Evolutionary conservation across 2,797 vertebrate species (phyloP).

Genomic region (Sebastolobus alascanus): DNA sequence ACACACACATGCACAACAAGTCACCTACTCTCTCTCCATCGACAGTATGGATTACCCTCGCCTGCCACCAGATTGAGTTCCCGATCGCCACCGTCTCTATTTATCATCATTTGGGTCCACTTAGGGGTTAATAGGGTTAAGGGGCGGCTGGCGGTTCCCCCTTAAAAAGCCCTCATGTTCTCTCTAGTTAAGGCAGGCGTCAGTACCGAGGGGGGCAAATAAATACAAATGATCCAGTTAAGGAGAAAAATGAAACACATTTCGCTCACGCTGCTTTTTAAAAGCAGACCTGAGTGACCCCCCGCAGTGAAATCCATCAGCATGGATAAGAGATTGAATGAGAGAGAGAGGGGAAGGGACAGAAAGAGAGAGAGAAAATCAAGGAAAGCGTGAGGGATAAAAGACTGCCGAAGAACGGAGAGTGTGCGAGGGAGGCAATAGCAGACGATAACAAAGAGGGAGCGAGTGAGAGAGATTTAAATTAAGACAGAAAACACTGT

Average conservation of each 20-base stretch:
- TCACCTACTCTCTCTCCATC: constrained; percentile 42
- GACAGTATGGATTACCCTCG: constrained; percentile 67
- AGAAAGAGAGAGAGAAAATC: constrained; percentile 8
- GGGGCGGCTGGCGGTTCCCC: constrained; percentile 71
- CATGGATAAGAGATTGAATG: constrained; percentile 60
- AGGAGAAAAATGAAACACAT: constrained; percentile 85
- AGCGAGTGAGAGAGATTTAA: constrained; percentile 57
- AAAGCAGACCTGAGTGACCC: constrained; percentile 80
- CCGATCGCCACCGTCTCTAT: constrained; percentile 82
- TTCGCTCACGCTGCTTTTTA: constrained; percentile 78
- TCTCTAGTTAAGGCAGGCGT: constrained; percentile 79
- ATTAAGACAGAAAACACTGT: constrained; percentile 65
- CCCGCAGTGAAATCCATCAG: constrained; percentile 78
- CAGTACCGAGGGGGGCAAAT: constrained; percentile 81
- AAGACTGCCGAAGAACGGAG: constrained; percentile 37
- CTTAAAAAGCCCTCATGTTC: constrained; percentile 80
- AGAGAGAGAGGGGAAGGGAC: background rate
- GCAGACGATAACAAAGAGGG: constrained; percentile 53
- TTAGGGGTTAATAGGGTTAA: constrained; percentile 86
- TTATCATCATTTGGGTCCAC: constrained; percentile 86
- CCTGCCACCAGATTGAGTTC: constrained; percentile 73
- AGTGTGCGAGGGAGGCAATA: constrained; percentile 8
- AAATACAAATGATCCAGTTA: constrained; percentile 89
- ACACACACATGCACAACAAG: background rate
- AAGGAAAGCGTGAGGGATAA: constrained; percentile 47